Evolutionary conservation across 2,888 invertebrate species (phyloP), one percentile per base, ranked within the genome.

Genomic region (Crepidodera aurea): DNA sequence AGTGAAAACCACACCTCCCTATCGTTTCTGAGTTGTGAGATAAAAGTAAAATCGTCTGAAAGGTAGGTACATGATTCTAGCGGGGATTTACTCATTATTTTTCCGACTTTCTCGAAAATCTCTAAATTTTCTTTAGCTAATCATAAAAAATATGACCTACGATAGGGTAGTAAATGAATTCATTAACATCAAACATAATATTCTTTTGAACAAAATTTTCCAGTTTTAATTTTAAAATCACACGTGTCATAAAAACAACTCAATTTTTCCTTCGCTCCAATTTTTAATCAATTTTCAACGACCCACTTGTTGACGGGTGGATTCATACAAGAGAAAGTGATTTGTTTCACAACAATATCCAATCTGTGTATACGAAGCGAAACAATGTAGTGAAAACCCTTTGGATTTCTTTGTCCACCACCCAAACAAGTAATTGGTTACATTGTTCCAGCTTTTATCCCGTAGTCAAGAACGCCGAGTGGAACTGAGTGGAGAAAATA

Each of bases 381-480:
- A 70, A 76, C 75, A 76, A 75, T 73, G 67, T 53, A 51, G 37
- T 56, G 62, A 69, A 70, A 75, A 75, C 76, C 75, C 75, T 76
- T 48, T 74, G 74, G 70, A 66, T 70, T 64, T 67, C 69, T 70
- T 71, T 75, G 75, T 73, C 73, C 69, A 74, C 73, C 74, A 72
- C 69, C 73, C 69, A 68, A 62, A 71, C 74, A 72, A 76, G 75
- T 76, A 77, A 77, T 76, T 77, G 76, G 72, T 74, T 71, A 70
- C 75, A 75, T 76, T 77, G 77, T 76, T 72, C 73, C 65, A 69
- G 64, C 61, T 61, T 66, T 64, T 65, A 65, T 64, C 51, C 55
- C 22, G 64, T 61, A 60, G 62, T 66, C 63, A 48, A 62, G 60
- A 57, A 53, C 62, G 62, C 12, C 27, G 25, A 48, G 48, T 29